Conservation (phyloP, 2,797 vertebrate genomes). For the Eutrigla gurnardus region DNA sequence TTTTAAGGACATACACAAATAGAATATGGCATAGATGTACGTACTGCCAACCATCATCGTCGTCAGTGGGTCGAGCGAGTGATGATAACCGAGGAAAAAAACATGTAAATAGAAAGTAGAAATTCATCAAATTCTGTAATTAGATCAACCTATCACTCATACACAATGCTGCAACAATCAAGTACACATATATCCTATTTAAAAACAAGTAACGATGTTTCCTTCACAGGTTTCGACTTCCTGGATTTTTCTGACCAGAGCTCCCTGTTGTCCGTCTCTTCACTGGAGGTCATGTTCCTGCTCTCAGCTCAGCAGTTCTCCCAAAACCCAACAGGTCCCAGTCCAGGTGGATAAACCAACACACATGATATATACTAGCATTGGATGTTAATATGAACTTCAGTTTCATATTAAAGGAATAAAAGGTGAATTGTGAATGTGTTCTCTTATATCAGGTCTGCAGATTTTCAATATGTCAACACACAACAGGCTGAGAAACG, state of each 20-base stretch:
- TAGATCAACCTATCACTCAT: background rate
- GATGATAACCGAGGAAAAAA: background rate
- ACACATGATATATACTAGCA: background rate
- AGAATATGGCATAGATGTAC: background rate
- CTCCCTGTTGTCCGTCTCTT: constrained; percentile 88
- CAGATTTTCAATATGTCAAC: constrained; percentile 72
- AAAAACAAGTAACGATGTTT: constrained; percentile 5
- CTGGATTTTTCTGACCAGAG: constrained; percentile 91
- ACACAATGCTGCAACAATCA: background rate
- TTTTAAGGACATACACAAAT: background rate
- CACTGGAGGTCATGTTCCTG: constrained; percentile 93
- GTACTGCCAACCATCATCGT: background rate
- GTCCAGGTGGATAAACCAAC: constrained; percentile 77
- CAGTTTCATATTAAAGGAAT: background rate
- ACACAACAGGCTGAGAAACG: constrained; percentile 75
- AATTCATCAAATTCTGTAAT: background rate
- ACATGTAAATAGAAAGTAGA: background rate
- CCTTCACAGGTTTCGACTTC: constrained; percentile 89
- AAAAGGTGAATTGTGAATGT: background rate
- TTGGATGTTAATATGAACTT: background rate
- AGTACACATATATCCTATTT: too few species aligned
- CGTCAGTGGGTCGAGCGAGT: background rate
- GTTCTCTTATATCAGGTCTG: constrained; percentile 65
- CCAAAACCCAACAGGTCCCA: constrained; percentile 80
- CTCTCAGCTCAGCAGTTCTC: constrained; percentile 91